Percentiles rank a stretch among this genome's conserved stretches.
Evolutionary conservation across 2,797 vertebrate genomes (phyloP).

Genomic region (Rhyacichthys aspro): DNA sequence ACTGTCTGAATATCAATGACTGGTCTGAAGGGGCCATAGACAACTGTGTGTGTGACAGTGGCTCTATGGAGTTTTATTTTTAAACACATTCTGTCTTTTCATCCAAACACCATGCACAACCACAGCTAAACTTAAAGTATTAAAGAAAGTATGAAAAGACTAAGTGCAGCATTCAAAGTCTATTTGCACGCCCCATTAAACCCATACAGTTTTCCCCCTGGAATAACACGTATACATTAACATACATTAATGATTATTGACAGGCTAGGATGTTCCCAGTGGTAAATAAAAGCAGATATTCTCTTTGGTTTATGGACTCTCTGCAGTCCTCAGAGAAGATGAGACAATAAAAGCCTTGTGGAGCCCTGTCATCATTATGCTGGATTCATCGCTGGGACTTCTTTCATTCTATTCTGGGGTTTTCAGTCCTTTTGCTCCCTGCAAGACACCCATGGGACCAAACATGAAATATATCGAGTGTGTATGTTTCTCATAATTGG

Average conservation of each 20-base stretch:
- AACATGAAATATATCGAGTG: slow-evolving; percentile 44
- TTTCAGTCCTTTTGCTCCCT: slow-evolving; percentile 40
- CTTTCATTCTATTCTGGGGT: slow-evolving; percentile 32
- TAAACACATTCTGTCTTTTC: too few relatives aligned
- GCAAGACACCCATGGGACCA: slow-evolving; percentile 56
- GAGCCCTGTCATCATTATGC: slow-evolving; percentile 56
- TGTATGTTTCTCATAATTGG: slow-evolving; percentile 68
- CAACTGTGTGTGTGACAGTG: too few relatives aligned
- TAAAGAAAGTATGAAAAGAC: neutral
- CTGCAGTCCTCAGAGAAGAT: slow-evolving; percentile 33
- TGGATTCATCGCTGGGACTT: slow-evolving; percentile 33
- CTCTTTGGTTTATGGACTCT: slow-evolving; percentile 9
- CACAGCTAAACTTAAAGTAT: too few relatives aligned
- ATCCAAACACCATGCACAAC: too few relatives aligned
- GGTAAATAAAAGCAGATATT: slow-evolving; percentile 26
- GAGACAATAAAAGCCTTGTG: slow-evolving; percentile 31
- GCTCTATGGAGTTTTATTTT: too few relatives aligned
- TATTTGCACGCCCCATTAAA: slow-evolving; percentile 12
- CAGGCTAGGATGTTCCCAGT: neutral
- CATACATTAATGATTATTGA: slow-evolving; percentile 43
- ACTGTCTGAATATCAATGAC: too few relatives aligned
- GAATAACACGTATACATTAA: slow-evolving; percentile 30
- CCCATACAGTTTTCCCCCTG: neutral
- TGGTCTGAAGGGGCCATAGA: too few relatives aligned
- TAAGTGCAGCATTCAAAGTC: slow-evolving; percentile 23